Evolutionary conservation across 2,888 invertebrate species (phyloP).

Genomic region (Augochlorella aurata): DNA sequence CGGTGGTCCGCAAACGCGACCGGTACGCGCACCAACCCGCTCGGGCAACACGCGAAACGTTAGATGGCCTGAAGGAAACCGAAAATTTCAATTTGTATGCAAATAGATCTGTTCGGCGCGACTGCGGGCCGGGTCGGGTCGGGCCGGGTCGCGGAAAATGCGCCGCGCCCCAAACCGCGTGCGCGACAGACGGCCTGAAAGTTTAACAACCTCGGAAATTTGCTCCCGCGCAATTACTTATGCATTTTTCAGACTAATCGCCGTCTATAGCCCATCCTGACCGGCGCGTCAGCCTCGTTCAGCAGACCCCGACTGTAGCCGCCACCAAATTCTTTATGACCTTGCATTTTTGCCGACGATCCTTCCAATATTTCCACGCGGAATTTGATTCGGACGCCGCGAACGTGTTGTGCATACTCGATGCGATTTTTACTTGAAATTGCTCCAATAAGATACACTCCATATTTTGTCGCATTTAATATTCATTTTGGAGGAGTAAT

Average conservation of each 20-base stretch:
- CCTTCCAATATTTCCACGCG: slow-evolving; percentile 3
- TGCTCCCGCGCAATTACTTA: slow-evolving; percentile 5
- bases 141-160: slow-evolving; percentile 30
- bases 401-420: background rate
- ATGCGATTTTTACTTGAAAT: background rate
- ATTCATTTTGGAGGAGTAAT: background rate
- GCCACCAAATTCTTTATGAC: background rate
- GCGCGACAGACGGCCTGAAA: slow-evolving; percentile 23
- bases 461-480: background rate
- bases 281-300: background rate
- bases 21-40: background rate
- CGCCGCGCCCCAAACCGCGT: background rate
- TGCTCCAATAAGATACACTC: background rate
- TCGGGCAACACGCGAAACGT: background rate
- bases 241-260: slow-evolving; percentile 45
- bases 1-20: slow-evolving; percentile 3
- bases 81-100: slow-evolving; percentile 50
- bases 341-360: background rate
- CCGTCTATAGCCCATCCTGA: slow-evolving; percentile 6
- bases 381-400: background rate
- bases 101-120: slow-evolving; percentile 34
- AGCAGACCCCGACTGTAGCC: too few species aligned
- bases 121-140: slow-evolving; percentile 8
- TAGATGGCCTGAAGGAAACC: slow-evolving; percentile 35
- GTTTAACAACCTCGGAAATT: slow-evolving; percentile 48